Percentiles rank a stretch among this genome's conserved stretches.
Evolutionary conservation across 2,888 invertebrate genomes (phyloP).

Genomic region (Cryptops parisi): DNA sequence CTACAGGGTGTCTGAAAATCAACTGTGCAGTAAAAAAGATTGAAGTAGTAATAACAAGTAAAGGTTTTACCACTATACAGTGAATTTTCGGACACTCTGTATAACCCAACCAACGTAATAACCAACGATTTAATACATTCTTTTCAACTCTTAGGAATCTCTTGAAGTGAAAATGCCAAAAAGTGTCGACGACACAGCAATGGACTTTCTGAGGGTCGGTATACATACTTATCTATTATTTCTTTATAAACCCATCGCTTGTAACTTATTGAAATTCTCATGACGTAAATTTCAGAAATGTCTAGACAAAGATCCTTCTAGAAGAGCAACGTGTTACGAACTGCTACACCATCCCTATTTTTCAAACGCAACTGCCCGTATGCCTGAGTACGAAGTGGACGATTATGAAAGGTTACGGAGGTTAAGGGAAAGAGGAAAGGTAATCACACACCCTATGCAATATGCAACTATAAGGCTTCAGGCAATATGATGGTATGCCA

Average conservation of each 20-base stretch:
- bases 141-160: constrained; percentile 41
- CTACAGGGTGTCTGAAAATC: too few relatives aligned
- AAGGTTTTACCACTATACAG: too few relatives aligned
- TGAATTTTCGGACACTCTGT: too few relatives aligned
- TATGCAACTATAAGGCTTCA: neutral
- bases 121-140: too few relatives aligned
- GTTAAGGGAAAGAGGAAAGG: constrained; percentile 47
- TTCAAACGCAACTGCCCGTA: constrained; percentile 63
- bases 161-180: constrained; percentile 74
- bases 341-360: constrained; percentile 81
- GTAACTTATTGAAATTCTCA: too few relatives aligned
- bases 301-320: constrained; percentile 82
- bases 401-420: constrained; percentile 44
- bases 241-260: too few relatives aligned
- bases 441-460: constrained; percentile 25
- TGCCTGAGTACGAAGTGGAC: constrained; percentile 53
- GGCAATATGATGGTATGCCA: too few relatives aligned
- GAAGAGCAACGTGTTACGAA: constrained; percentile 83
- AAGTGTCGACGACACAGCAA: constrained; percentile 47
- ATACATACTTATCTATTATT: constrained; percentile 12
- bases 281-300: too few relatives aligned
- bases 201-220: constrained; percentile 71
- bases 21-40: too few relatives aligned
- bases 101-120: too few relatives aligned
- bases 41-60: too few relatives aligned